phyloP scores from a whole-genome alignment of 2,113 vertebrate species.

The Corvus hawaiiensis region DNA sequence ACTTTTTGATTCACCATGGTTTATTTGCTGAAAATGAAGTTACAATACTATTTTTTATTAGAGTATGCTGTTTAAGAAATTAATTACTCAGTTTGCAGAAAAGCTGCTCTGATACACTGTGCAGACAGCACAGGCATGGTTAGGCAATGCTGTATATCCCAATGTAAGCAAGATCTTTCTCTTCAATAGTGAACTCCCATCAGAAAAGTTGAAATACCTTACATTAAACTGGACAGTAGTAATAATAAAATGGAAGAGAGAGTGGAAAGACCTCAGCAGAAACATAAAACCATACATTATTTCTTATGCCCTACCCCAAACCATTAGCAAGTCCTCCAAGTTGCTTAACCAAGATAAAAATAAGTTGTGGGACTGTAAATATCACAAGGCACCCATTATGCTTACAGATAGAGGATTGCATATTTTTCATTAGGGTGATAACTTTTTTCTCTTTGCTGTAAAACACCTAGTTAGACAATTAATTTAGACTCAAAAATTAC shows the following conservation, averaged over 20 bases:
- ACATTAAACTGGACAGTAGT: background rate
- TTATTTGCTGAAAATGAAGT: background rate
- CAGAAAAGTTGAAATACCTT: background rate
- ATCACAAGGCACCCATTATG: background rate
- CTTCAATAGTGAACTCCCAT: constrained; percentile 2
- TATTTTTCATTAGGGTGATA: background rate
- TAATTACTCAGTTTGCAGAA: background rate
- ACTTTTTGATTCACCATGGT: background rate
- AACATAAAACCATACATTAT: background rate
- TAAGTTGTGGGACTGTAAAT: background rate
- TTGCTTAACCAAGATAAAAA: constrained; percentile 2
- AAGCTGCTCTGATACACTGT: background rate
- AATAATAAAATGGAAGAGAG: constrained; percentile 17
- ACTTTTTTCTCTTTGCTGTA: background rate
- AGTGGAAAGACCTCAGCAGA: constrained; percentile 1
- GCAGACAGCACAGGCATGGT: background rate
- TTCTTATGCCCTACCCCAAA: background rate
- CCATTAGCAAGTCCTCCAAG: background rate
- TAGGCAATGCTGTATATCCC: background rate
- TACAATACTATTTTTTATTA: background rate
- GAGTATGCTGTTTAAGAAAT: background rate
- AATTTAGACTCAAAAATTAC: background rate
- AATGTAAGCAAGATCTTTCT: background rate
- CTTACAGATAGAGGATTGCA: background rate
- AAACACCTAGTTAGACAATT: background rate